A percentile compares a stretch with the other conserved stretches of the same genome.
phyloP scores from a whole-genome alignment of 2,888 invertebrate genomes.

The Trichacis sp. region DNA sequence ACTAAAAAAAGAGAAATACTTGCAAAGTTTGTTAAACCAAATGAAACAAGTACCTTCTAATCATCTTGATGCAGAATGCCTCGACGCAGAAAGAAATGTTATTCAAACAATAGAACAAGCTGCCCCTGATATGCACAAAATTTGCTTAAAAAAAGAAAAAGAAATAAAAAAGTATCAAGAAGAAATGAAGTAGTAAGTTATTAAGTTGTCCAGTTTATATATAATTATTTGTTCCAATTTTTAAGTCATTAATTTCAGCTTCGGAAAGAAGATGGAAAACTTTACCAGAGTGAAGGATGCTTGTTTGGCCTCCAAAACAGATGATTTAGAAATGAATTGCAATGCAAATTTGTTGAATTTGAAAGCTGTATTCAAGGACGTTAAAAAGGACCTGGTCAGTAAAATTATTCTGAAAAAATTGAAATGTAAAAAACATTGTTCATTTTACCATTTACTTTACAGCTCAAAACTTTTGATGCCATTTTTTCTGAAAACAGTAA shows the following conservation, averaged over 20 bases:
- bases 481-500: conserved; percentile 52
- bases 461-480: conserved; percentile 49
- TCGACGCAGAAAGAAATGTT: conserved; percentile 46
- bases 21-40: conserved; percentile 40
- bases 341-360: conserved; percentile 41
- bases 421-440: not conserved
- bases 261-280: conserved; percentile 48
- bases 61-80: conserved; percentile 33
- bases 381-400: conserved; percentile 57
- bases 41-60: conserved; percentile 27
- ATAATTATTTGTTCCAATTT: not conserved
- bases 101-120: conserved; percentile 47
- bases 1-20: conserved; percentile 43
- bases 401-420: not conserved
- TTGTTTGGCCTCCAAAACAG: conserved; percentile 40
- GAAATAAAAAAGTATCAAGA: conserved; percentile 40
- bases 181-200: conserved; percentile 53
- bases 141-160: conserved; percentile 18
- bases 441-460: conserved; percentile 15
- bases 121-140: too few species aligned
- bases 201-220: not conserved
- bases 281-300: conserved; percentile 54
- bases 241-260: conserved; percentile 47
- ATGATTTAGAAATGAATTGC: conserved; percentile 26
- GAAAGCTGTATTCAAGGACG: conserved; percentile 45